Evolutionary conservation across 35 echinoderm and acorn worm genomes (phyloP).

Genomic region (Hemicentrotus pulcherrimus): DNA sequence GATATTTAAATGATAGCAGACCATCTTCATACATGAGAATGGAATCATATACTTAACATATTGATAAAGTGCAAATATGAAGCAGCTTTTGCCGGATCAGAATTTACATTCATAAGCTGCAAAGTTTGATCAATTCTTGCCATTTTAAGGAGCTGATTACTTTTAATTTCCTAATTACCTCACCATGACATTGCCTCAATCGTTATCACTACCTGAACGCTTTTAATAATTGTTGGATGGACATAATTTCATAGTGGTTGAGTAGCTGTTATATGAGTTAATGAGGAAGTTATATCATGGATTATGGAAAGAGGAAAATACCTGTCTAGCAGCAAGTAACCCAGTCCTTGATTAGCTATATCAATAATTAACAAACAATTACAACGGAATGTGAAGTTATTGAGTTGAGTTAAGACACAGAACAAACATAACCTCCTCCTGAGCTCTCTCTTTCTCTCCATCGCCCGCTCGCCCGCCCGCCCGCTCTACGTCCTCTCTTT

Average conservation of each 20-base stretch:
- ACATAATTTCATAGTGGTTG: not conserved
- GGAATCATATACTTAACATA: too few relatives aligned
- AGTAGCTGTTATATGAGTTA: not conserved
- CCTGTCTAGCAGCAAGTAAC: not conserved
- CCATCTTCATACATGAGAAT: too few relatives aligned
- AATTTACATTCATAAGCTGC: too few relatives aligned
- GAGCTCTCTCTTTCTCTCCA: not conserved
- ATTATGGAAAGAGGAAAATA: not conserved
- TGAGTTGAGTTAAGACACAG: slow-evolving; percentile 25
- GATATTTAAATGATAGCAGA: too few relatives aligned
- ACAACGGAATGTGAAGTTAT: slow-evolving; percentile 25
- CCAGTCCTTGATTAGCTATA: not conserved
- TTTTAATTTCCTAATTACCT: too few relatives aligned
- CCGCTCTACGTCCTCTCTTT: not conserved
- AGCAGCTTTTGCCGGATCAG: too few relatives aligned
- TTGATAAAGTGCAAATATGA: too few relatives aligned
- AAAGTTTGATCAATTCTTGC: too few relatives aligned
- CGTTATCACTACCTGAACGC: not conserved
- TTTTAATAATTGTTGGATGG: not conserved
- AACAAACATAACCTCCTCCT: slow-evolving; percentile 13
- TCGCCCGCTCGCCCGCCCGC: not conserved
- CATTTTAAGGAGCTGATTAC: too few relatives aligned
- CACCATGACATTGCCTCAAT: not conserved
- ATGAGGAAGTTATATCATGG: not conserved
- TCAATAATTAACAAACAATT: slow-evolving; percentile 45